Evolutionary conservation across 2,888 invertebrate genomes (phyloP).

Genomic region (Blomia tropicalis): DNA sequence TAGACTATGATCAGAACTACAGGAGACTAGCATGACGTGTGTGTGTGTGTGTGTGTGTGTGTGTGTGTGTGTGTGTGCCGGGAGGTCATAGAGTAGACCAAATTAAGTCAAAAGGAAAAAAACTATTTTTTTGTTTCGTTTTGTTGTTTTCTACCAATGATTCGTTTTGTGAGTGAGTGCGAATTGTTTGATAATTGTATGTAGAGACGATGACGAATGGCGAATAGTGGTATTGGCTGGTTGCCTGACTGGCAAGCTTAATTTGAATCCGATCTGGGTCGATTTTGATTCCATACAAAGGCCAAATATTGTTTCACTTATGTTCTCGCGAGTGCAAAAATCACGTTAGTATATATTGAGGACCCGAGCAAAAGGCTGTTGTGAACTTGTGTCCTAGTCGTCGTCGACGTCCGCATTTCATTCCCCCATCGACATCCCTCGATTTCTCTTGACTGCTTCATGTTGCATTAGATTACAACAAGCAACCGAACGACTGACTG

Average conservation of each 20-base stretch:
- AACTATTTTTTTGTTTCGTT: too few relatives aligned
- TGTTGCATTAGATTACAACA: conserved; percentile 13
- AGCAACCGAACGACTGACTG: not conserved
- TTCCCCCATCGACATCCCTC: too few relatives aligned
- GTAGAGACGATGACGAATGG: not conserved
- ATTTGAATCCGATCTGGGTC: conserved; percentile 12
- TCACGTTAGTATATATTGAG: not conserved
- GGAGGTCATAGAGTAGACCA: too few relatives aligned
- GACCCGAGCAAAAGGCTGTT: not conserved
- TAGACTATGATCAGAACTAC: not conserved
- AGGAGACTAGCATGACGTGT: too few relatives aligned
- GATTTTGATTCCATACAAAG: conserved; percentile 11
- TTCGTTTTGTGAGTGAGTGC: not conserved
- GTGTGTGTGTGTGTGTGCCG: too few relatives aligned
- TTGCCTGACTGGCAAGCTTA: not conserved
- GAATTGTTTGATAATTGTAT: not conserved
- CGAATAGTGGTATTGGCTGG: too few relatives aligned
- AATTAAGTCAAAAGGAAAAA: too few relatives aligned
- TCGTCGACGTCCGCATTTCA: too few relatives aligned
- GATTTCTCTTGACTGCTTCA: not conserved
- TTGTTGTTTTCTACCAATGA: too few relatives aligned
- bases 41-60: too few relatives aligned
- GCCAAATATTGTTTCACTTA: conserved; percentile 9
- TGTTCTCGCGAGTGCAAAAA: not conserved
- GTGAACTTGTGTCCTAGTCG: not conserved